Conservation (phyloP, 1,140 invertebrate genomes). For the Halyomorpha halys region DNA sequence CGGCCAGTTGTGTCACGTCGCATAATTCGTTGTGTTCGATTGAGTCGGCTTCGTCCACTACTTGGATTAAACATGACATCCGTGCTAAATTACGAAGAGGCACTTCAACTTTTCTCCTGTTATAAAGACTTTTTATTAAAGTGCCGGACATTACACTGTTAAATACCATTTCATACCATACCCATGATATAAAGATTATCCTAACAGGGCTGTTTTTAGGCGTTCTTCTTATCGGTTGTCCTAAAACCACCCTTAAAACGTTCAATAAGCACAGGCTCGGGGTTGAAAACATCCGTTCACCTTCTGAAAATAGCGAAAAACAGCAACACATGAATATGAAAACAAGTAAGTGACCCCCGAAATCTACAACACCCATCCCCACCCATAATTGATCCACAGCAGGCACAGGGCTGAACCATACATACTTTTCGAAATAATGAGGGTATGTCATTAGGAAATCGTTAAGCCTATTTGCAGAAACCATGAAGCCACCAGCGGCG, state of each 20-base stretch:
- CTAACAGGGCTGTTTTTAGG: neutral
- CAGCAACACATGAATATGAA: neutral
- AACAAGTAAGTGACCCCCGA: neutral
- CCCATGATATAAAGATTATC: constrained; percentile 1
- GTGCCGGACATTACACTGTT: neutral
- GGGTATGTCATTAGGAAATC: neutral
- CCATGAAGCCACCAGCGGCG: neutral
- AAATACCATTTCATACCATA: neutral
- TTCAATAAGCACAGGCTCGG: neutral
- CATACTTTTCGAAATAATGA: neutral
- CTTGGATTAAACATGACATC: neutral
- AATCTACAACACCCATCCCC: neutral
- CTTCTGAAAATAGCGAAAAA: neutral
- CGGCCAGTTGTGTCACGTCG: neutral
- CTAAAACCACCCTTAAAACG: neutral
- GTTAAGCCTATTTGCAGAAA: neutral
- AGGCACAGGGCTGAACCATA: neutral
- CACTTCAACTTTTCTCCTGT: neutral
- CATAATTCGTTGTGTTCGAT: neutral
- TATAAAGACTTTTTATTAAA: neutral
- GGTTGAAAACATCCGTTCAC: neutral
- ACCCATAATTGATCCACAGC: neutral
- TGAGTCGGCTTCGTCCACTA: neutral
- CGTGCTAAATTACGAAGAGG: neutral
- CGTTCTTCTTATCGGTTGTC: constrained; percentile 1